phyloP scores from a whole-genome alignment of 2,113 vertebrate genomes.

The Etia nguti region DNA sequence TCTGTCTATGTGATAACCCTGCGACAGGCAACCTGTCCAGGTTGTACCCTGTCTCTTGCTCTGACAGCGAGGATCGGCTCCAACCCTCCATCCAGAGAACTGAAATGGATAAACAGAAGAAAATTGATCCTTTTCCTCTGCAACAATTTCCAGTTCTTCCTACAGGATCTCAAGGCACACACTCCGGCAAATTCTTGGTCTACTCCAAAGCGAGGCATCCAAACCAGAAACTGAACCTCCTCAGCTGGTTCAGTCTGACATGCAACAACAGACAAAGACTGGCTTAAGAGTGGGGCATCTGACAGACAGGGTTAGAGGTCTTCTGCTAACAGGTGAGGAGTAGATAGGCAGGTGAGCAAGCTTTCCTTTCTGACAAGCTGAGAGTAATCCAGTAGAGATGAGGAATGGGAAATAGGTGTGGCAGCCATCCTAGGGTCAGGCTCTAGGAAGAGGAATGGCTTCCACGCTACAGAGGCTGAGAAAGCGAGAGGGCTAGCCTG shows the following conservation, averaged over 20 bases:
- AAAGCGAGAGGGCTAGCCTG: not conserved
- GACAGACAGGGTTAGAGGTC: no score
- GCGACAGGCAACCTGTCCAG: not conserved
- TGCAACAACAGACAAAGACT: no score
- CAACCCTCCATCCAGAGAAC: not conserved
- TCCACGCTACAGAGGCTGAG: not conserved
- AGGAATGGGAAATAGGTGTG: not conserved
- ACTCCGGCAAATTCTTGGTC: not conserved
- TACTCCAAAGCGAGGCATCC: not conserved
- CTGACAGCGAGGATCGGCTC: not conserved
- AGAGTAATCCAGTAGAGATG: not conserved
- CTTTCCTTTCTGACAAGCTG: not conserved
- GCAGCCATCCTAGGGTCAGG: accelerated
- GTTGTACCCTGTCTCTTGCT: not conserved
- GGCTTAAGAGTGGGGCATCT: no score
- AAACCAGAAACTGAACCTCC: not conserved
- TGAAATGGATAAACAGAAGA: not conserved
- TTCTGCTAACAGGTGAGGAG: no score
- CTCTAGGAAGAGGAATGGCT: not conserved
- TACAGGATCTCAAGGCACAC: not conserved
- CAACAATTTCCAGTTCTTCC: not conserved
- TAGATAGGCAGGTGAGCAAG: not conserved
- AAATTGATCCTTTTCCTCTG: not conserved
- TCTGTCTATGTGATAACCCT: not conserved
- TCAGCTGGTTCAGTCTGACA: not conserved